Evolutionary conservation across 2,888 invertebrate genomes (phyloP), one percentile per base, ranked within the genome.

Genomic region (Zootermopsis nevadensis): DNA sequence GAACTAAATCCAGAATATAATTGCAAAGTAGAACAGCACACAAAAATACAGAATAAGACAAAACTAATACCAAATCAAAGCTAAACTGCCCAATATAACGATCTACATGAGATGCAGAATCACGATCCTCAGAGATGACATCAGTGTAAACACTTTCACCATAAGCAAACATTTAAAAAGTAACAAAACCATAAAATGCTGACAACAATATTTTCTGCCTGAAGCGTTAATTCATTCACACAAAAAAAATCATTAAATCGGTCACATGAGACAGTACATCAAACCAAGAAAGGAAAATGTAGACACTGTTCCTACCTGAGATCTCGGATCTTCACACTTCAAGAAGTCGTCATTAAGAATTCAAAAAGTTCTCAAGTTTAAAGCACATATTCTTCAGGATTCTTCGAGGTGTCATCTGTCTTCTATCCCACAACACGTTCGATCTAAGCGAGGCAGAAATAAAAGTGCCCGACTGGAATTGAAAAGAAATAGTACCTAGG

Each of bases 261-360:
- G 19, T 69, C 4, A 53, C 8, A 53, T n/a, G 27, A 24, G 0
- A 60, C 1, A n/a, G n/a, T 1, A 27, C 60, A 27, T n/a, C n/a
- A n/a, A n/a, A 60, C 60, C n/a, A 27, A 48, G 15, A 48, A 60
- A 27, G 69, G 12, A 69, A 33, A 10, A 69, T 1, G n/a, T 7
- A 74, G 8, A 19, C 74, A 74, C 38, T 74, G 74, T n/a, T 1
- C 74, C 31, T 74, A 74, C 74, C 74, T 74, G 74, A 19, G 74
- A 38, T n/a, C 33, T 31, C 19, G 38, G 2, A 33, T 19, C 33
- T 69, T 31, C 22, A 69, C 33, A 69, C 69, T 33, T 74, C 74
- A 74, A 6, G 74, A 74, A 22, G 30, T 22, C 35, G 24, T 38
- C 74, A 38, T 24, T 74, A n/a, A n/a, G 0, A 22, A 74, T 22